Conservation (phyloP, 2,797 vertebrate species). For the Rhyacichthys aspro region DNA sequence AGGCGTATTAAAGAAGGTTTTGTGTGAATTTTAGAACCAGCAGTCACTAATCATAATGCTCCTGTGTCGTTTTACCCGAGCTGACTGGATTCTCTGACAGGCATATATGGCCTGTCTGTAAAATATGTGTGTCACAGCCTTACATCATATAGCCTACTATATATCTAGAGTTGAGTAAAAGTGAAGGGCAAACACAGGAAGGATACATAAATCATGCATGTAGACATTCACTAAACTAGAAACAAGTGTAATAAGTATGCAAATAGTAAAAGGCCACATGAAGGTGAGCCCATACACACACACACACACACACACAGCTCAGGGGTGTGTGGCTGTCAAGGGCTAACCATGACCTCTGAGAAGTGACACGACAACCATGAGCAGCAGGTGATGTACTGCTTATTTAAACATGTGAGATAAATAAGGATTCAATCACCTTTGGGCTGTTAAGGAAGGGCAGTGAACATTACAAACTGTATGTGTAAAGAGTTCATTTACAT, state of each 20-base stretch:
- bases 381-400: neutral
- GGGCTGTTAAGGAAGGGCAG: neutral
- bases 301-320: constrained; percentile 76
- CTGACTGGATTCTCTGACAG: neutral
- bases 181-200: neutral
- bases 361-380: constrained; percentile 78
- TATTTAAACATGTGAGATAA: neutral
- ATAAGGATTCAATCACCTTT: neutral
- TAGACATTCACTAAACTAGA: constrained; percentile 2
- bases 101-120: neutral
- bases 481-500: no score
- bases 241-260: constrained; percentile 14
- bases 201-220: constrained; percentile 5
- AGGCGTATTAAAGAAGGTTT: no score
- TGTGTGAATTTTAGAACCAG: no score
- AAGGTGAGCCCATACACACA: neutral
- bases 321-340: constrained; percentile 70
- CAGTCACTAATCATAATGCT: no score
- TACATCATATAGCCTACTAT: neutral
- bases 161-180: neutral
- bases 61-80: neutral
- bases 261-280: constrained; percentile 12
- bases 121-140: neutral
- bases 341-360: constrained; percentile 77
- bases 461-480: neutral